Percentiles rank a stretch among this genome's conserved stretches.
Evolutionary conservation across 1,140 invertebrate genomes (phyloP).

Genomic region (Camponotus pennsylvanicus): DNA sequence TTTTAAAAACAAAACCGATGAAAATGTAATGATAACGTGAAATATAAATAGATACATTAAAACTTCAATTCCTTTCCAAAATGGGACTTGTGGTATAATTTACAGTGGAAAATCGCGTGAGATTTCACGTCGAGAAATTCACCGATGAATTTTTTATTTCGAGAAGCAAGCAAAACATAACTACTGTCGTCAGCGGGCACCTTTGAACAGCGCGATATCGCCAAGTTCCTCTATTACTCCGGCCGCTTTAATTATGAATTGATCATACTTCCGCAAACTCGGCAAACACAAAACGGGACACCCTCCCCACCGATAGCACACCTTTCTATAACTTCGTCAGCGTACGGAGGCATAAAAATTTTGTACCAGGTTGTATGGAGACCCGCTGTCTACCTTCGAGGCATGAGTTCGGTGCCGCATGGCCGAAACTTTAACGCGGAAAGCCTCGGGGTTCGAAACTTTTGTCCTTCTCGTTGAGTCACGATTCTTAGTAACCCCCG

Average conservation of each 20-base stretch:
- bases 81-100: constrained; percentile 20
- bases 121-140: constrained; percentile 35
- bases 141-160: constrained; percentile 66
- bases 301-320: constrained; percentile 35
- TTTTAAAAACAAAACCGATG: background rate
- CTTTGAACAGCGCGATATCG: constrained; percentile 52
- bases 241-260: constrained; percentile 79
- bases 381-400: constrained; percentile 56
- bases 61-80: background rate
- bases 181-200: constrained; percentile 30
- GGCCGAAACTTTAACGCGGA: constrained; percentile 66
- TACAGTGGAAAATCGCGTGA: constrained; percentile 42
- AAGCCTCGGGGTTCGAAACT: constrained; percentile 68
- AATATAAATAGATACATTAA: constrained; percentile 13
- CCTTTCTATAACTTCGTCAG: constrained; percentile 53
- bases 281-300: constrained; percentile 63
- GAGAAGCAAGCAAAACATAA: constrained; percentile 50
- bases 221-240: constrained; percentile 63
- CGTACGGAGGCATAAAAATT: constrained; percentile 71
- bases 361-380: constrained; percentile 58
- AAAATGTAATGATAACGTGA: background rate
- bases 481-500: constrained; percentile 68
- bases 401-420: constrained; percentile 49
- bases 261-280: constrained; percentile 78
- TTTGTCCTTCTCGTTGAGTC: constrained; percentile 65